Percentiles rank a stretch among this genome's conserved stretches.
Conservation (phyloP, 2,113 vertebrate genomes). For the Patagioenas fasciata region DNA sequence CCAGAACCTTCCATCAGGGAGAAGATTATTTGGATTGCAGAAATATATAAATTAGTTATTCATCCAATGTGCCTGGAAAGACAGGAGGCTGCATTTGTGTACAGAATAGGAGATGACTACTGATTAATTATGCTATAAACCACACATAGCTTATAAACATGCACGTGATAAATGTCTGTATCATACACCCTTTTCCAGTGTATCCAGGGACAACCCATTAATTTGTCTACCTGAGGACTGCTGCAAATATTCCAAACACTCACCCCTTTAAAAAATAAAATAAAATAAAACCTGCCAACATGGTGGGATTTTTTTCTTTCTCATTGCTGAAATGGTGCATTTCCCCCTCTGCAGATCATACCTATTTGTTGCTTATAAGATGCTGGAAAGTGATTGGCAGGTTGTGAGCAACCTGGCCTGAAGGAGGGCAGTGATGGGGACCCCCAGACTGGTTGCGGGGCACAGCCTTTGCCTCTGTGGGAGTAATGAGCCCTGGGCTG, state of each 20-base stretch:
- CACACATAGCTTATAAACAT: not conserved
- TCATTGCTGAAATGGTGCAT: not conserved
- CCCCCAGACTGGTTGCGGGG: not conserved
- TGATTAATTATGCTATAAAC: conserved; percentile 28
- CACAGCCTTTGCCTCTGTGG: not conserved
- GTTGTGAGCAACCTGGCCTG: not conserved
- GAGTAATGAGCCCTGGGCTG: accelerated
- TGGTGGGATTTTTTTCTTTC: not conserved
- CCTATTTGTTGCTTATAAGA: not conserved
- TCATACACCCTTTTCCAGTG: not conserved
- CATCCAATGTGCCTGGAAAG: not conserved
- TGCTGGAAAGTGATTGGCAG: not conserved
- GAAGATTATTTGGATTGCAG: not conserved
- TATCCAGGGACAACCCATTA: not conserved
- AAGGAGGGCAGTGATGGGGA: no score
- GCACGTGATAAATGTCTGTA: not conserved
- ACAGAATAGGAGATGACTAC: not conserved
- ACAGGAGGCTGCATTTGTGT: not conserved
- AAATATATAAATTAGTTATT: not conserved
- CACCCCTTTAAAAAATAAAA: not conserved
- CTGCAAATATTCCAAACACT: not conserved
- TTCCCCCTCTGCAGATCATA: not conserved
- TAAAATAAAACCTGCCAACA: not conserved
- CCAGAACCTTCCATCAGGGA: not conserved
- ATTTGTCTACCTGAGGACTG: not conserved